These are phyloP conservation scores for Anarhynchus alexandrinus DNA, from an alignment of 2,113 vertebrate genomes.

Conservation along the genomic window DNA sequence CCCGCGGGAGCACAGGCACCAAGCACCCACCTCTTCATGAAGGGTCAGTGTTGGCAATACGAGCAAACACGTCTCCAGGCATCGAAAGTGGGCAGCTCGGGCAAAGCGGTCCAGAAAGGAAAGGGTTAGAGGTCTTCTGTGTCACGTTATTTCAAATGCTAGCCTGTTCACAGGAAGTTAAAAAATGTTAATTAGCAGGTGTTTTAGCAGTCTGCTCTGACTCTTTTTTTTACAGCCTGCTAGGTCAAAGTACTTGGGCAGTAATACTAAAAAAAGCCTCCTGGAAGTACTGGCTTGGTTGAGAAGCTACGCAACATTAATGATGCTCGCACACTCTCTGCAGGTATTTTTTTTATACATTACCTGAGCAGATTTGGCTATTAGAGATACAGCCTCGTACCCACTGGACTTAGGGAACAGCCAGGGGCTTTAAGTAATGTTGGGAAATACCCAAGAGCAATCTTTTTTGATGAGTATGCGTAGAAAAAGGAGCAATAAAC, in stretches of 20 bases:
- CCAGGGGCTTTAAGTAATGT: not conserved
- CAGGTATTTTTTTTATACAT: not conserved
- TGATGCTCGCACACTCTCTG: accelerated
- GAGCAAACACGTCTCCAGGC: not conserved
- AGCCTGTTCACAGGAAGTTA: not conserved
- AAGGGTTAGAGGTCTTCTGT: not conserved
- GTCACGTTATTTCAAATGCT: accelerated
- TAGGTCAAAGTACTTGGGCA: not conserved
- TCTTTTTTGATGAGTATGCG: not conserved
- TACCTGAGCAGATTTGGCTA: not conserved
- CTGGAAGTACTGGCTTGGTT: not conserved
- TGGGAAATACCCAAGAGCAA: accelerated
- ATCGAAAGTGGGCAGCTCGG: accelerated
- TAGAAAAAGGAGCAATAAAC: not conserved
- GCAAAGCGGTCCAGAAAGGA: not conserved
- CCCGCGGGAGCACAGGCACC: accelerated
- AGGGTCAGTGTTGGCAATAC: not conserved
- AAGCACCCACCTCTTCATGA: no score
- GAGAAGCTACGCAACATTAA: not conserved
- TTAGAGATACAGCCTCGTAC: not conserved
- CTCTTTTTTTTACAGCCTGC: not conserved
- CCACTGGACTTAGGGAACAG: not conserved
- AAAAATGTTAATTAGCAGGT: not conserved
- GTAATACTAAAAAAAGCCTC: not conserved
- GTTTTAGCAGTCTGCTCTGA: not conserved